Conservation (phyloP, 2,113 vertebrate genomes). For the Ictalurus punctatus region DNA sequence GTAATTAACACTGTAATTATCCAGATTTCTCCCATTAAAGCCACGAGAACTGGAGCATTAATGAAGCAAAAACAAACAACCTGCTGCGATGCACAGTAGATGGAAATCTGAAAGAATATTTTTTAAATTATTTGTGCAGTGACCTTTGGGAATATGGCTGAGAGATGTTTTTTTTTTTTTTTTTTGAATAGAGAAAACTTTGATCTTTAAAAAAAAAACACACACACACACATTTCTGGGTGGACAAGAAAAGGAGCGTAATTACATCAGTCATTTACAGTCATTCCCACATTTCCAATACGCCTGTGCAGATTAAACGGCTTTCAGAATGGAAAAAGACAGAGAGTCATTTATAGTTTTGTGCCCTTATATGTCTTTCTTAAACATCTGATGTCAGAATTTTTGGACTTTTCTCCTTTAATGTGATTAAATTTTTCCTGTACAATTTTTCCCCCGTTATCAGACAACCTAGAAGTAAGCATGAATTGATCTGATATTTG, state of each 20-base stretch:
- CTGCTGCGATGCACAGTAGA: not conserved
- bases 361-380: not conserved
- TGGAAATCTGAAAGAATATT: not conserved
- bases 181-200: constrained; percentile 55
- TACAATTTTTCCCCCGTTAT: not conserved
- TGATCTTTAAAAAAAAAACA: constrained; percentile 56
- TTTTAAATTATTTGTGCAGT: not conserved
- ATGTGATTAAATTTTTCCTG: not conserved
- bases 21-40: constrained; percentile 56
- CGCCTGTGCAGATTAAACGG: not conserved
- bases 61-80: constrained; percentile 59
- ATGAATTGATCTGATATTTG: not conserved
- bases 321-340: not conserved
- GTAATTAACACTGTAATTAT: constrained; percentile 61
- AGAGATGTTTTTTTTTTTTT: constrained; percentile 18
- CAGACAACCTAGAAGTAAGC: not conserved
- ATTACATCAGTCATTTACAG: not conserved
- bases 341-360: not conserved
- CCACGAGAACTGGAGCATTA: constrained; percentile 52
- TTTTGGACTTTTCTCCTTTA: not conserved
- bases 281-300: not conserved
- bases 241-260: not conserved
- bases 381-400: not conserved
- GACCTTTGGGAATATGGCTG: constrained; percentile 58
- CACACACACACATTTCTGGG: not conserved